Base-by-base conservation (phyloP, 2,888 invertebrate species). In the Melanchra persicariae region DNA sequence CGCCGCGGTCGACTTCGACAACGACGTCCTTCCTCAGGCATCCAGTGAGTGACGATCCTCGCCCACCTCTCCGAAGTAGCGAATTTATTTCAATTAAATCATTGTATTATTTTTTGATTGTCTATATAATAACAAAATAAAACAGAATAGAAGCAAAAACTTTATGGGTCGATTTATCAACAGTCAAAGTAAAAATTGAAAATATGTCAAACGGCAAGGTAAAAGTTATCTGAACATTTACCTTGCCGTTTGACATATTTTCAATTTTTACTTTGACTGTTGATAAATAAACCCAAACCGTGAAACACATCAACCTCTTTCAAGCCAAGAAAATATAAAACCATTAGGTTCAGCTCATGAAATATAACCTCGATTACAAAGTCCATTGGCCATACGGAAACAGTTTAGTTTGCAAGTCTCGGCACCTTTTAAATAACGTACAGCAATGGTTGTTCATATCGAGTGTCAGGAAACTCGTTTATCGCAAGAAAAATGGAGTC, bases 401-500 rank as follows among this genome's bases (percentile, higher is more conserved):
- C 19, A 52, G 51, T 70, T 47, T 49, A 58, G 40, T 64, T 43
- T 22, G 19, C 51, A 19, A 62, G 26, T 66, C 22, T 55, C 62
- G 19, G 45, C 52, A 73, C 43, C 65, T 62, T 73, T 61, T 69
- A 66, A 74, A 81, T 63, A 65, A 70, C 55, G 34, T 57, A 66
- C 57, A 57, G 22, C 58, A 70, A 47, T 69, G 61, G 68, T 79
- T 79, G 79, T 71, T 73, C 75, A 82, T 70, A 72, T 82, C 74
- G 63, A 71, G 51, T 69, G 82, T 72, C 82, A 51, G 76, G 70
- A 54, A 82, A 69, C 69, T 84, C 85, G 82, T 88, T 87, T 86
- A 87, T 85, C 81, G 85, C 72, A 79, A 85, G 86, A 87, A 89
- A 88, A 90, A 90, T 89, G 85, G 85, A 87, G 84, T 82, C 74